These are phyloP conservation scores for Caenorhabditis briggsae DNA, from an alignment of 1,140 invertebrate genomes.

Conservation along the genomic window DNA sequence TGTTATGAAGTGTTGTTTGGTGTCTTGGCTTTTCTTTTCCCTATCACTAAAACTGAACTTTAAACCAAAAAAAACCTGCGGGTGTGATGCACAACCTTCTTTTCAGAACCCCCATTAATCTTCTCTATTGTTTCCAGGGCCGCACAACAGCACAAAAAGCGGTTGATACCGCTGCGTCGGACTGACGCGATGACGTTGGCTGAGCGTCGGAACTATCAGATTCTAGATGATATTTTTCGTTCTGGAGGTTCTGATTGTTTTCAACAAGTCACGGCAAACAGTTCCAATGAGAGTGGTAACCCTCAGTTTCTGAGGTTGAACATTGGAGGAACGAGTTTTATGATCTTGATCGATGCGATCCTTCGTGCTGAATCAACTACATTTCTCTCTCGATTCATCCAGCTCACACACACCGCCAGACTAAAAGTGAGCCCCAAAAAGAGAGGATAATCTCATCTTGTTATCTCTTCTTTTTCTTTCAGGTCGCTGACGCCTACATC, in stretches of 20 bases:
- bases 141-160: conserved; percentile 76
- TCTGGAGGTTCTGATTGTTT: conserved; percentile 62
- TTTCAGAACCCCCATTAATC: background rate
- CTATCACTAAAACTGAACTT: conserved; percentile 51
- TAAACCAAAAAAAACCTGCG: background rate
- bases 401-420: conserved; percentile 69
- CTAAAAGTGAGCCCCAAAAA: conserved; percentile 45
- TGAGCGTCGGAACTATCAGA: conserved; percentile 73
- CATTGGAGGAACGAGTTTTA: conserved; percentile 72
- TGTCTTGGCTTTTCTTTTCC: conserved; percentile 37
- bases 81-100: conserved; percentile 4
- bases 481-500: conserved; percentile 76
- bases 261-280: conserved; percentile 68
- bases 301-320: conserved; percentile 72
- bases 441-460: conserved; percentile 40
- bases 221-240: conserved; percentile 74
- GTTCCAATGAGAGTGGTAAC: conserved; percentile 55
- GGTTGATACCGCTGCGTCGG: conserved; percentile 73
- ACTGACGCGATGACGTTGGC: conserved; percentile 76
- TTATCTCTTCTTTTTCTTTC: conserved; percentile 34
- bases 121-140: conserved; percentile 64
- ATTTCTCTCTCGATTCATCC: conserved; percentile 76
- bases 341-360: conserved; percentile 73
- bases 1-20: conserved; percentile 55
- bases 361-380: conserved; percentile 71